phyloP scores from a whole-genome alignment of 2,797 vertebrate genomes.

The Betta splendens region DNA sequence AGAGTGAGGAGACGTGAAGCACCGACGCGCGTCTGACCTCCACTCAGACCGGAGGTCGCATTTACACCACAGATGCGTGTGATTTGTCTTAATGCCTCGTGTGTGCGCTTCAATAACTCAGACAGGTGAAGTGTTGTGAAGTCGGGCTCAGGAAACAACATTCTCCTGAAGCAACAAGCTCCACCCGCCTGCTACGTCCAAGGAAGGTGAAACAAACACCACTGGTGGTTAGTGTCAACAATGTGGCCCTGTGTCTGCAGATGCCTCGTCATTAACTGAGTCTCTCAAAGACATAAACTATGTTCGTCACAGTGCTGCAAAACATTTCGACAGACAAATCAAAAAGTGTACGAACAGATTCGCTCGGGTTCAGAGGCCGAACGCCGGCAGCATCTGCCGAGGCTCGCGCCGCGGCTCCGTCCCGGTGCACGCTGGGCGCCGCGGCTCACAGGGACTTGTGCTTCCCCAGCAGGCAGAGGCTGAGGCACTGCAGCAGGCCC shows the following conservation, averaged over 20 bases:
- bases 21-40: conserved; percentile 26
- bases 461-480: conserved; percentile 85
- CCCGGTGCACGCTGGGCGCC: conserved; percentile 48
- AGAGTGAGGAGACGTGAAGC: conserved; percentile 48
- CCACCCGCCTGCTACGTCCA: not conserved
- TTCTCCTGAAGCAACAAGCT: not conserved
- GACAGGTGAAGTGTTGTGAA: conserved; percentile 9
- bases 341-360: conserved; percentile 20
- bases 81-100: conserved; percentile 13
- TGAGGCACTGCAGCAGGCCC: conserved; percentile 79
- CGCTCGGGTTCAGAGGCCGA: conserved; percentile 26
- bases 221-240: conserved; percentile 14
- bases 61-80: conserved; percentile 42
- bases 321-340: conserved; percentile 32
- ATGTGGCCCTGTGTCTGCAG: conserved; percentile 16
- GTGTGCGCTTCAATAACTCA: not conserved
- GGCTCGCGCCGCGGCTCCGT: conserved; percentile 31
- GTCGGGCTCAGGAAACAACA: conserved; percentile 13
- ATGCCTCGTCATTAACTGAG: conserved; percentile 16
- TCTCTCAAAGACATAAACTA: conserved; percentile 47
- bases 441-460: conserved; percentile 84
- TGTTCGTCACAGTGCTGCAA: conserved; percentile 41
- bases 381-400: conserved; percentile 8
- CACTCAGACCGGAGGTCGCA: conserved; percentile 24
- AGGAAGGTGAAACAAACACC: conserved; percentile 15